These are phyloP conservation scores for Engraulis encrasicolus DNA, from an alignment of 2,113 vertebrate genomes.

Conservation along the genomic window DNA sequence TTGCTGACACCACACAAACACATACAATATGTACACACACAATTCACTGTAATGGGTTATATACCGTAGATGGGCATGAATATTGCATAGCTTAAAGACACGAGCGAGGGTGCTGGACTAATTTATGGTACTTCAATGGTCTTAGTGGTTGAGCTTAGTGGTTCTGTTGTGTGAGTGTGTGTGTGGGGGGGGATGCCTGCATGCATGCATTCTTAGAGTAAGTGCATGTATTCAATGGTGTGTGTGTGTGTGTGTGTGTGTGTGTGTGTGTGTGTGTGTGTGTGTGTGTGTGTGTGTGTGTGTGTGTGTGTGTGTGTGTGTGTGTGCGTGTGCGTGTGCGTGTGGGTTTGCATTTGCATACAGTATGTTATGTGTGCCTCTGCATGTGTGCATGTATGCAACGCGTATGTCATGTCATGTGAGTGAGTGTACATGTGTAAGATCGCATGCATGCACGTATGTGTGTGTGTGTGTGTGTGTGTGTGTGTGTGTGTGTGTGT, in stretches of 20 bases:
- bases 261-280: neutral
- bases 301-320: no score
- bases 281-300: neutral
- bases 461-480: neutral
- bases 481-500: neutral
- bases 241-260: neutral
- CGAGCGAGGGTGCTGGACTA: neutral
- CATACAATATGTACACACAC: neutral
- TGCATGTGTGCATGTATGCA: no score
- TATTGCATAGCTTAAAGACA: neutral
- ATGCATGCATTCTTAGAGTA: neutral
- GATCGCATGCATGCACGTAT: neutral
- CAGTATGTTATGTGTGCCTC: no score
- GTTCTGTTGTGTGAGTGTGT: neutral
- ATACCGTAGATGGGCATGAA: neutral
- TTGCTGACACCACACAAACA: neutral
- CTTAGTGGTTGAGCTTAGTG: neutral
- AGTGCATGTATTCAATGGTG: no score
- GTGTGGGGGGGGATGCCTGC: neutral
- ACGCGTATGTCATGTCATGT: no score
- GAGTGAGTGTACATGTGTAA: neutral
- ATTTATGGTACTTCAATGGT: conserved; percentile 2
- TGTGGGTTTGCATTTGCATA: neutral
- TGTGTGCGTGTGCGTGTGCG: neutral
- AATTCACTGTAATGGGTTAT: no score